phyloP scores from a whole-genome alignment of 1,140 invertebrate species.

The Cyclina sinensis region DNA sequence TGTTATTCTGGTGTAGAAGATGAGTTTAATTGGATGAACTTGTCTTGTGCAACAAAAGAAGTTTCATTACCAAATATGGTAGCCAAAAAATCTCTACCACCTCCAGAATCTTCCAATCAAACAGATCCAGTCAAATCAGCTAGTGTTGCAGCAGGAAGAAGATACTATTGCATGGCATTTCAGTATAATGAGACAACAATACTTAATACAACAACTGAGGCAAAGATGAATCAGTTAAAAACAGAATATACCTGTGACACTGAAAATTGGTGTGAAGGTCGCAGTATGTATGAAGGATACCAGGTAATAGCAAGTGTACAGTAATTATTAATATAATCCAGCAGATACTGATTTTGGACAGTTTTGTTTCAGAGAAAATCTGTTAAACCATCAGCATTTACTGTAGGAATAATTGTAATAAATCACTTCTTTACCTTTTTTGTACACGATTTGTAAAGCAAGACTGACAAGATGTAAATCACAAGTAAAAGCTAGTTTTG shows the following conservation, averaged over 20 bases:
- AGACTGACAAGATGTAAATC: too few relatives aligned
- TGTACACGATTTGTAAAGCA: too few relatives aligned
- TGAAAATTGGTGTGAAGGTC: background rate
- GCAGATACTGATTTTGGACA: too few relatives aligned
- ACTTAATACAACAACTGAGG: too few relatives aligned
- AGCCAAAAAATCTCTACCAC: background rate
- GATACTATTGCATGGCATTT: conserved; percentile 32
- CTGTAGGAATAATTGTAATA: too few relatives aligned
- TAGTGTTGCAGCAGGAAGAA: background rate
- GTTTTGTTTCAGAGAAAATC: too few relatives aligned
- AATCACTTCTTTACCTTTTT: too few relatives aligned
- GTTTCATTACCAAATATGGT: background rate
- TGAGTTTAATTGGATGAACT: background rate
- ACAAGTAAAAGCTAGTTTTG: too few relatives aligned
- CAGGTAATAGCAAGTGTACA: background rate
- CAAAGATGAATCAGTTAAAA: too few relatives aligned
- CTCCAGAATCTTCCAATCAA: background rate
- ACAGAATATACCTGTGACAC: conserved; percentile 22
- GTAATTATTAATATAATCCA: too few relatives aligned
- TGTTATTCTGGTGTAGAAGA: conserved; percentile 30
- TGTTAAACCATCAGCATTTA: too few relatives aligned
- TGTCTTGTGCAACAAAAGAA: background rate
- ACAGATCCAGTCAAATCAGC: background rate
- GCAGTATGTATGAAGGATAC: conserved; percentile 5
- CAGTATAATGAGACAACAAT: background rate